Conservation (phyloP, 2,888 invertebrate genomes). For the Gastrophysa polygoni region DNA sequence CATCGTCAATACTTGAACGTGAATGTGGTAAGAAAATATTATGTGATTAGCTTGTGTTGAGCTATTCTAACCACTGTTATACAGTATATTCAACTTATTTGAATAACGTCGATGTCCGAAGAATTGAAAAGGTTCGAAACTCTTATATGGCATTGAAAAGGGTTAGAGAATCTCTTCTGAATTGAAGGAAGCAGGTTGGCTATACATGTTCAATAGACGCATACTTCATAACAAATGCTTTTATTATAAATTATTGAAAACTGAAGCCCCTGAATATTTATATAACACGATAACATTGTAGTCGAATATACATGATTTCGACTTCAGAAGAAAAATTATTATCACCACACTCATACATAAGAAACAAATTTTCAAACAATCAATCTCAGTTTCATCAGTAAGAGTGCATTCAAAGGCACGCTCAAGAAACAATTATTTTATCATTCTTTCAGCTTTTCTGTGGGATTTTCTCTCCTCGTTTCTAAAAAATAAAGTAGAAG, state of each 20-base stretch:
- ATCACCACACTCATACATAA: background rate
- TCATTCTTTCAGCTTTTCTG: too few species aligned
- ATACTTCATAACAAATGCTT: background rate
- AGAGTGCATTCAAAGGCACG: too few species aligned
- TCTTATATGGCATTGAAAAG: background rate
- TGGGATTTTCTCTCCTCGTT: too few species aligned
- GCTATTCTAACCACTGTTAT: background rate
- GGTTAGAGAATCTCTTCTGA: background rate
- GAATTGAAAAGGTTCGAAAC: conserved; percentile 7
- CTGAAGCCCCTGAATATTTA: background rate
- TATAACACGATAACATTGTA: background rate
- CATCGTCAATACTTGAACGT: background rate
- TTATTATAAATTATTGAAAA: background rate
- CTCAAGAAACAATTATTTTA: too few species aligned
- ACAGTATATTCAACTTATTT: background rate
- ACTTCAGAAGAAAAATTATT: background rate
- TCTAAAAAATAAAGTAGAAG: too few species aligned
- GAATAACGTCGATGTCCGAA: background rate
- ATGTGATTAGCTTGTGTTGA: background rate
- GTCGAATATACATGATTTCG: background rate
- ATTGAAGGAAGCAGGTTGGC: conserved; percentile 6
- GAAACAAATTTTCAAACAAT: background rate
- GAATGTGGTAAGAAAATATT: background rate
- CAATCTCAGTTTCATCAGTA: too few species aligned
- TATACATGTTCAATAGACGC: background rate